phyloP scores from a whole-genome alignment of 1,140 invertebrate genomes.

The Drosophila pseudoananassae region DNA sequence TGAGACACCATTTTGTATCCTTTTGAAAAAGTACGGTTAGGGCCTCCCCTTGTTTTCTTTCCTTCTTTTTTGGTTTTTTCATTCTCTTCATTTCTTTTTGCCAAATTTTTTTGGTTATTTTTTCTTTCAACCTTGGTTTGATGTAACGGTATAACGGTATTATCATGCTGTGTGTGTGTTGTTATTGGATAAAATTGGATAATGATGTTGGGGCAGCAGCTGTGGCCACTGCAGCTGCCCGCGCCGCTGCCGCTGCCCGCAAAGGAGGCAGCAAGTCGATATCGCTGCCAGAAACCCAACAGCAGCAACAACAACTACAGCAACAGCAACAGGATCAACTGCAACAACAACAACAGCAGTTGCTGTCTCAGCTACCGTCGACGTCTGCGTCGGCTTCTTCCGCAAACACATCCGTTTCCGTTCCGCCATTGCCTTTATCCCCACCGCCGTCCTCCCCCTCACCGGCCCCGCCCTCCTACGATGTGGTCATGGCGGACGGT shows the following conservation, averaged over 20 bases:
- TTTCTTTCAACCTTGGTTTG: neutral
- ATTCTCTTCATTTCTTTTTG: constrained; percentile 34
- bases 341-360: neutral
- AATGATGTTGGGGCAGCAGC: constrained; percentile 15
- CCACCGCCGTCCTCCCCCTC: constrained; percentile 5
- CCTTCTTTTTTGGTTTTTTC: constrained; percentile 22
- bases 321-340: constrained; percentile 3
- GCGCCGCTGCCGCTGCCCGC: constrained; percentile 37
- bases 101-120: constrained; percentile 30
- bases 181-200: constrained; percentile 1
- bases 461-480: constrained; percentile 26
- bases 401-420: constrained; percentile 1
- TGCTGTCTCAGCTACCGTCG: constrained; percentile 8
- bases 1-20: no score
- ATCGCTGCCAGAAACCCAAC: constrained; percentile 24
- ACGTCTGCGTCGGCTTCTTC: constrained; percentile 20
- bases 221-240: constrained; percentile 41
- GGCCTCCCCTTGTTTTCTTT: no score
- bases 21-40: no score
- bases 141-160: constrained; percentile 5
- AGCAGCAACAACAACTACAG: constrained; percentile 20
- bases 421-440: constrained; percentile 5
- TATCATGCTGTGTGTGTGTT: neutral
- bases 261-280: constrained; percentile 21
- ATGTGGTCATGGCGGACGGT: constrained; percentile 26